Percentiles rank a stretch among this genome's conserved stretches.
These are phyloP conservation scores for Symphodus melops DNA, from an alignment of 2,113 vertebrate species.

Conservation along the genomic window DNA sequence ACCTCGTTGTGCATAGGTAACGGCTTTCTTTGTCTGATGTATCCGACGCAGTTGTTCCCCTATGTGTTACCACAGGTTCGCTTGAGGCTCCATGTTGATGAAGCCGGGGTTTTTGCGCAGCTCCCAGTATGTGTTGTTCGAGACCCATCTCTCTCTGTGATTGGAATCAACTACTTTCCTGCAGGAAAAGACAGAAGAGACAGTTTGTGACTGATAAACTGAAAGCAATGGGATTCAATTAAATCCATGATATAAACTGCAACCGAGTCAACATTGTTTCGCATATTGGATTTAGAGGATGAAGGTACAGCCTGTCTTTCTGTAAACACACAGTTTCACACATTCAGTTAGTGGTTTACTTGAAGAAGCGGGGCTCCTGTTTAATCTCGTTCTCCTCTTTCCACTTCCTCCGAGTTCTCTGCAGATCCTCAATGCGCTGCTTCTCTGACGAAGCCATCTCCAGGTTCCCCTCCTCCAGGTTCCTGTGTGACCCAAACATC, in stretches of 20 bases:
- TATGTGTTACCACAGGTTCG: slow-evolving; percentile 90
- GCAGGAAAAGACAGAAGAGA: slow-evolving; percentile 39
- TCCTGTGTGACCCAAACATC: slow-evolving; percentile 68
- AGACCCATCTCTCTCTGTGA: slow-evolving; percentile 97
- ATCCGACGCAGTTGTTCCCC: slow-evolving; percentile 76
- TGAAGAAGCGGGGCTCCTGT: slow-evolving; percentile 95
- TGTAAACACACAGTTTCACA: too few species aligned
- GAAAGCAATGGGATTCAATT: too few species aligned
- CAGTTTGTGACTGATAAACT: neutral
- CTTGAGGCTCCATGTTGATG: slow-evolving; percentile 91
- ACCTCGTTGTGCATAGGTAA: slow-evolving; percentile 95
- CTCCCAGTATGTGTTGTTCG: slow-evolving; percentile 97
- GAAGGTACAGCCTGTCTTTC: too few species aligned
- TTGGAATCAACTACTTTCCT: slow-evolving; percentile 94
- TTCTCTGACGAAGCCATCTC: slow-evolving; percentile 93
- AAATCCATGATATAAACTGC: too few species aligned
- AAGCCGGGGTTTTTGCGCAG: slow-evolving; percentile 97
- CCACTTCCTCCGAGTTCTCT: slow-evolving; percentile 90
- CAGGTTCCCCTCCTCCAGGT: slow-evolving; percentile 94
- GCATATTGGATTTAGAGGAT: slow-evolving; percentile 21
- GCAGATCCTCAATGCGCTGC: slow-evolving; percentile 95
- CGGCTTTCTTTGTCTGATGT: slow-evolving; percentile 82
- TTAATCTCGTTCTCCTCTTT: slow-evolving; percentile 94
- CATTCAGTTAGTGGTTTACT: slow-evolving; percentile 80
- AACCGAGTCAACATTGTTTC: neutral